Evolutionary conservation across 2,888 invertebrate species (phyloP).

Genomic region (Theodoxus fluviatilis): DNA sequence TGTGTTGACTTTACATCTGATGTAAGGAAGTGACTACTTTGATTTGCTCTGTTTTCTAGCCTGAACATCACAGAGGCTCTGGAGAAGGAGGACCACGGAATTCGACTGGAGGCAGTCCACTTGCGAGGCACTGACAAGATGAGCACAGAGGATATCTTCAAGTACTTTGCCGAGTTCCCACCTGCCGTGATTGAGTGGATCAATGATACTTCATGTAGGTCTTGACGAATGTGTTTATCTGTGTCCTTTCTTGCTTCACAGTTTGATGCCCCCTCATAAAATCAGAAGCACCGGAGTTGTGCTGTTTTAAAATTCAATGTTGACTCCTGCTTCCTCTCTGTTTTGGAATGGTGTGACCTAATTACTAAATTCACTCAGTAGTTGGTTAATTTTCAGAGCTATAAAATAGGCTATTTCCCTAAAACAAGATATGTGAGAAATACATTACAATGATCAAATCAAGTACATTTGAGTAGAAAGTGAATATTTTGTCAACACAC

Average conservation of each 20-base stretch:
- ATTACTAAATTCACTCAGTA: background rate
- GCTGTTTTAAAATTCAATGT: background rate
- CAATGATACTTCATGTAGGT: constrained; percentile 77
- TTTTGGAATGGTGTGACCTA: too few relatives aligned
- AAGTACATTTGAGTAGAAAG: too few relatives aligned
- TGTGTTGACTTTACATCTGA: background rate
- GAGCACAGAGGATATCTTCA: constrained; percentile 80
- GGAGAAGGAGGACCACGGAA: constrained; percentile 51
- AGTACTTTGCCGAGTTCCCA: constrained; percentile 79
- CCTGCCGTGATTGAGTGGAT: constrained; percentile 85
- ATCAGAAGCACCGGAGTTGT: too few relatives aligned
- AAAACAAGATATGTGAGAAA: too few relatives aligned
- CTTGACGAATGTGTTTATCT: background rate
- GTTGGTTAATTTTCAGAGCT: too few relatives aligned
- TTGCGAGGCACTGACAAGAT: constrained; percentile 79
- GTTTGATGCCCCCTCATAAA: too few relatives aligned
- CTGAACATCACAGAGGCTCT: constrained; percentile 66
- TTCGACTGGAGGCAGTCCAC: constrained; percentile 74
- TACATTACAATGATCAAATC: too few relatives aligned
- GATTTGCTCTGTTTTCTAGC: constrained; percentile 57
- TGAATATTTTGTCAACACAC: too few relatives aligned
- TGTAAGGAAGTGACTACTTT: background rate
- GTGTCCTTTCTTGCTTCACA: background rate
- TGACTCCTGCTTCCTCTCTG: background rate
- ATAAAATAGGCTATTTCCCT: too few relatives aligned